phyloP scores from a whole-genome alignment of 1,140 invertebrate genomes.

The Caenorhabditis inopinata region DNA sequence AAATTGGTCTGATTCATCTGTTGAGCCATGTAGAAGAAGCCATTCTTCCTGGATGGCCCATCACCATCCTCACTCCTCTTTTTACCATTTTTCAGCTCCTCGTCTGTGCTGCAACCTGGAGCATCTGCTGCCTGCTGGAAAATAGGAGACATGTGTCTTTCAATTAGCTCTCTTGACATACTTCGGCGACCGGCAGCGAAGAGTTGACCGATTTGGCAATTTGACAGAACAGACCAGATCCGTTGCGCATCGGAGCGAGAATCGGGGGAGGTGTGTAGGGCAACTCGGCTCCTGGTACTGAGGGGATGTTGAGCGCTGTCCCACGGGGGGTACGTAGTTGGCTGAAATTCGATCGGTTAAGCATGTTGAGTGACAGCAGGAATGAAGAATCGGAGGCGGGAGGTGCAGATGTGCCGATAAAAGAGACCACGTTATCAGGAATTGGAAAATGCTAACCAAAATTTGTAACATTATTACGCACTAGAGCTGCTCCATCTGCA shows the following conservation, averaged over 20 bases:
- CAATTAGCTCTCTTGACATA: neutral
- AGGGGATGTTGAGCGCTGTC: neutral
- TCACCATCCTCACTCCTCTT: neutral
- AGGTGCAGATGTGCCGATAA: neutral
- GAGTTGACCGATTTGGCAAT: constrained; percentile 49
- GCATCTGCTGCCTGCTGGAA: neutral
- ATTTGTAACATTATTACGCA: neutral
- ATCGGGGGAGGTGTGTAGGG: constrained; percentile 86
- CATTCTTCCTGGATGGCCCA: constrained; percentile 48
- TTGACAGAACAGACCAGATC: constrained; percentile 79
- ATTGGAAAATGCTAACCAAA: neutral
- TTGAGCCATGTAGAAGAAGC: constrained; percentile 41
- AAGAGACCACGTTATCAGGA: neutral
- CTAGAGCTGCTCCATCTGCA: neutral
- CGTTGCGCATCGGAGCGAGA: constrained; percentile 81
- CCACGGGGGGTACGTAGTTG: constrained; percentile 45
- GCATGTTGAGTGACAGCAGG: neutral
- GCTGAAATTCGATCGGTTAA: constrained; percentile 34
- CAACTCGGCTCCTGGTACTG: neutral
- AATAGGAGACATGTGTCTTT: neutral
- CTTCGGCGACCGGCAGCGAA: neutral
- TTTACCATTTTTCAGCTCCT: neutral
- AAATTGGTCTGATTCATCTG: constrained; percentile 52
- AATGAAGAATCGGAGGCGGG: neutral
- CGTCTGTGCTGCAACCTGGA: neutral